Evolutionary conservation across 2,888 invertebrate species (phyloP).

Genomic region (Idaea biselata): DNA sequence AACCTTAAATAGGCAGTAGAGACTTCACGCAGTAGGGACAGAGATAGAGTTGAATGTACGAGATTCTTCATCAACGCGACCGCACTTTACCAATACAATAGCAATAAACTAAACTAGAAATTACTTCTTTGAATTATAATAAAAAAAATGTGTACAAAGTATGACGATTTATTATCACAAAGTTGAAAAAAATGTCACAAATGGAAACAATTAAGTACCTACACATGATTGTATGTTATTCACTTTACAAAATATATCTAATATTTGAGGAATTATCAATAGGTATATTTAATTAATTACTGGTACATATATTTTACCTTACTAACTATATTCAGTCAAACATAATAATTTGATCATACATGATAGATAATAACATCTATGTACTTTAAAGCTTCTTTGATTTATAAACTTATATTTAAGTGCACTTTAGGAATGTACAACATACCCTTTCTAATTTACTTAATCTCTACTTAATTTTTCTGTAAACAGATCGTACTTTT

Average conservation of each 20-base stretch:
- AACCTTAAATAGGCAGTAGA: too few species aligned
- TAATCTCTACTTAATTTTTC: not conserved
- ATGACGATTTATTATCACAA: slow-evolving; percentile 29
- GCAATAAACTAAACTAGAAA: not conserved
- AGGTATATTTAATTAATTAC: not conserved
- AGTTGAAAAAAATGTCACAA: slow-evolving; percentile 27
- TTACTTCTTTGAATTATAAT: slow-evolving; percentile 1
- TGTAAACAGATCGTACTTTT: not conserved
- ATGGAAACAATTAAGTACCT: slow-evolving; percentile 13
- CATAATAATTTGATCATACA: slow-evolving; percentile 37
- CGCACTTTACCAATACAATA: not conserved
- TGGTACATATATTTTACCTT: slow-evolving; percentile 11
- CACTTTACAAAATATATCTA: slow-evolving; percentile 5
- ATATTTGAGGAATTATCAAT: not conserved
- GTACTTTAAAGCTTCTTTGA: slow-evolving; percentile 73
- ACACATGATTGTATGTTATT: slow-evolving; percentile 13
- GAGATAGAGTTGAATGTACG: too few species aligned
- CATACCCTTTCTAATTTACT: not conserved
- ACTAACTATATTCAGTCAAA: slow-evolving; percentile 46
- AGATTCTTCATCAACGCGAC: not conserved
- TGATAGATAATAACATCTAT: slow-evolving; percentile 41
- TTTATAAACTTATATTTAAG: slow-evolving; percentile 53
- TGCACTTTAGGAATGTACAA: slow-evolving; percentile 45
- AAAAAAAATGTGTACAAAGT: slow-evolving; percentile 7
- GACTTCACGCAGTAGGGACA: too few species aligned